Conservation (phyloP, 1,140 invertebrate genomes). For the Coelopa frigida region DNA sequence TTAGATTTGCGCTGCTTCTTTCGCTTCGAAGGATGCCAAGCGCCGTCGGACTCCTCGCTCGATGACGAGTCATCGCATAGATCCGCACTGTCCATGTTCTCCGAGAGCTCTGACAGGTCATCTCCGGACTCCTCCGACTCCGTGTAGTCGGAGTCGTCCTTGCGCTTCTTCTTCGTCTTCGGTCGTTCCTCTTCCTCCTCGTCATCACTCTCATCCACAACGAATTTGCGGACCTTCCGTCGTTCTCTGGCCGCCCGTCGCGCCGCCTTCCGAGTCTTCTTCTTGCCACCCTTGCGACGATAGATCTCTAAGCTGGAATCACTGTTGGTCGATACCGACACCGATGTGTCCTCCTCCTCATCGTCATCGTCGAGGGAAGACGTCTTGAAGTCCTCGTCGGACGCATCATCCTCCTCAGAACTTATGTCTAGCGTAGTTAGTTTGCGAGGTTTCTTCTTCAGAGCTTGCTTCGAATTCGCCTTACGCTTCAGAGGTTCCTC, state of each 20-base stretch:
- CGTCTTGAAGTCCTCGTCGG: slow-evolving; percentile 79
- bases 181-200: slow-evolving; percentile 25
- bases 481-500: slow-evolving; percentile 44
- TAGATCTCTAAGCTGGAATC: slow-evolving; percentile 39
- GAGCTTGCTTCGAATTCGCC: slow-evolving; percentile 29
- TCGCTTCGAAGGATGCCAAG: slow-evolving; percentile 35
- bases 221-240: slow-evolving; percentile 37
- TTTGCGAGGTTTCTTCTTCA: slow-evolving; percentile 62
- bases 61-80: slow-evolving; percentile 44
- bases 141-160: slow-evolving; percentile 41
- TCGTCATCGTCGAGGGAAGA: slow-evolving; percentile 36
- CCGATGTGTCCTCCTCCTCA: slow-evolving; percentile 28
- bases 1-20: slow-evolving; percentile 26
- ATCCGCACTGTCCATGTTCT: slow-evolving; percentile 55
- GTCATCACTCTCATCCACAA: slow-evolving; percentile 39
- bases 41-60: slow-evolving; percentile 35
- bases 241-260: slow-evolving; percentile 32
- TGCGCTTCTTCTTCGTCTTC: slow-evolving; percentile 36
- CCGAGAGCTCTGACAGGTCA: slow-evolving; percentile 47
- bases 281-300: slow-evolving; percentile 21
- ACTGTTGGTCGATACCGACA: slow-evolving; percentile 28
- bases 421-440: slow-evolving; percentile 74
- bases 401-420: slow-evolving; percentile 72
- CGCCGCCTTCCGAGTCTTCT: slow-evolving; percentile 30
- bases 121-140: slow-evolving; percentile 55